These are phyloP conservation scores for Drosophila meridionalis DNA, from an alignment of 2,888 invertebrate species.

Conservation along the genomic window DNA sequence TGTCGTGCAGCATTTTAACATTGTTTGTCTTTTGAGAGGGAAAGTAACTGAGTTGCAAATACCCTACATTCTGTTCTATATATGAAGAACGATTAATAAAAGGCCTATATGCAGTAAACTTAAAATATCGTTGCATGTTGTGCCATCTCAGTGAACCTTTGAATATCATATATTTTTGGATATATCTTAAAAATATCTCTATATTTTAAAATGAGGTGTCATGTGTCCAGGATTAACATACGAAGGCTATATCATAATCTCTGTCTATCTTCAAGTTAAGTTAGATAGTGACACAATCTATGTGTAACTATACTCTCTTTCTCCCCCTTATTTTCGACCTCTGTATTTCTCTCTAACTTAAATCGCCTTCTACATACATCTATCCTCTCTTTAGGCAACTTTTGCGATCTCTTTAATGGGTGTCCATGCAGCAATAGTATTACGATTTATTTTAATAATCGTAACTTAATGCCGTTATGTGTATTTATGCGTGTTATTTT, in stretches of 20 bases:
- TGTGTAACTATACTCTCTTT: conserved; percentile 12
- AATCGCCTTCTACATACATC: background rate
- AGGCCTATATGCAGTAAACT: background rate
- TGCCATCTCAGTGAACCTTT: background rate
- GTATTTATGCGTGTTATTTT: conserved; percentile 61
- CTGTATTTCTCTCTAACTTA: background rate
- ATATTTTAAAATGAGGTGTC: too few species aligned
- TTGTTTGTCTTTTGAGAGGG: conserved; percentile 22
- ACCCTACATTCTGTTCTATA: conserved; percentile 7
- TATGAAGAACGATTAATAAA: background rate
- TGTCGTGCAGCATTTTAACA: conserved; percentile 14
- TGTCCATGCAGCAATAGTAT: conserved; percentile 20
- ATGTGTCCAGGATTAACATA: too few species aligned
- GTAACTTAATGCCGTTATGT: conserved; percentile 47
- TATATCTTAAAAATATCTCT: too few species aligned
- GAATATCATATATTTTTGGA: too few species aligned
- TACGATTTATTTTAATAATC: conserved; percentile 52
- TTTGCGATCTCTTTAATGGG: background rate
- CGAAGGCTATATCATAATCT: too few species aligned
- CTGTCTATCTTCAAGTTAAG: too few species aligned
- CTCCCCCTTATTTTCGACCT: background rate
- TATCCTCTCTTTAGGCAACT: background rate
- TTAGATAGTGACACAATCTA: too few species aligned
- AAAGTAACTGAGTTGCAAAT: background rate
- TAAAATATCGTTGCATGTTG: background rate